These are phyloP conservation scores for Hedychridium roseum DNA, from an alignment of 2,888 invertebrate species.

Conservation along the genomic window DNA sequence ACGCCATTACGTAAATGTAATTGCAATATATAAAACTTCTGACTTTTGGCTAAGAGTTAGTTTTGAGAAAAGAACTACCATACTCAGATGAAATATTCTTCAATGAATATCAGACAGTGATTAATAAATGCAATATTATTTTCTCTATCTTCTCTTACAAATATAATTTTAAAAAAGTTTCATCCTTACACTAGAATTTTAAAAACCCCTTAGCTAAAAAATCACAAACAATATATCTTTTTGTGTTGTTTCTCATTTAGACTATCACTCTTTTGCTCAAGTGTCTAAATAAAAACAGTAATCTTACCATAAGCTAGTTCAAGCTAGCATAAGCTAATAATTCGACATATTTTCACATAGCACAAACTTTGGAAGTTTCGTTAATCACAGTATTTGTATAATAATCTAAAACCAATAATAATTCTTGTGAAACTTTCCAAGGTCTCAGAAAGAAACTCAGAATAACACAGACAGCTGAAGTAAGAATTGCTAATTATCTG, in stretches of 20 bases:
- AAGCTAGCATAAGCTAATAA: not conserved
- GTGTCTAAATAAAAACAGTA: constrained; percentile 9
- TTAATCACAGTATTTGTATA: constrained; percentile 14
- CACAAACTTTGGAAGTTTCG: constrained; percentile 20
- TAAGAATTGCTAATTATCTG: constrained; percentile 15
- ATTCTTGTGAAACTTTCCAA: constrained; percentile 12
- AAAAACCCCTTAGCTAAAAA: constrained; percentile 21
- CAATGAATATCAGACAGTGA: constrained; percentile 31
- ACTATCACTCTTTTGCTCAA: constrained; percentile 15
- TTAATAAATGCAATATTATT: constrained; percentile 37
- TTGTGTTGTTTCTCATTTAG: constrained; percentile 8
- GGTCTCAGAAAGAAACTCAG: too few species aligned
- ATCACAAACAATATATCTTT: constrained; percentile 12
- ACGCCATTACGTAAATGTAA: too few species aligned
- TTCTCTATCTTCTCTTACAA: constrained; percentile 29
- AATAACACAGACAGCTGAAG: too few species aligned
- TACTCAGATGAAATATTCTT: constrained; percentile 31
- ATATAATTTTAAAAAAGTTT: constrained; percentile 29
- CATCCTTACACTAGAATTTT: constrained; percentile 16
- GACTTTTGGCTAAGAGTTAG: too few species aligned
- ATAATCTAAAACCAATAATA: constrained; percentile 10
- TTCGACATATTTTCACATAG: constrained; percentile 18
- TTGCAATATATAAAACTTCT: too few species aligned
- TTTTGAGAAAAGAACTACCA: constrained; percentile 11
- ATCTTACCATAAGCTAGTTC: not conserved